A percentile compares a stretch with the other conserved stretches of the same genome.
phyloP scores from a whole-genome alignment of 2,888 invertebrate species.

The Diadromus collaris region DNA sequence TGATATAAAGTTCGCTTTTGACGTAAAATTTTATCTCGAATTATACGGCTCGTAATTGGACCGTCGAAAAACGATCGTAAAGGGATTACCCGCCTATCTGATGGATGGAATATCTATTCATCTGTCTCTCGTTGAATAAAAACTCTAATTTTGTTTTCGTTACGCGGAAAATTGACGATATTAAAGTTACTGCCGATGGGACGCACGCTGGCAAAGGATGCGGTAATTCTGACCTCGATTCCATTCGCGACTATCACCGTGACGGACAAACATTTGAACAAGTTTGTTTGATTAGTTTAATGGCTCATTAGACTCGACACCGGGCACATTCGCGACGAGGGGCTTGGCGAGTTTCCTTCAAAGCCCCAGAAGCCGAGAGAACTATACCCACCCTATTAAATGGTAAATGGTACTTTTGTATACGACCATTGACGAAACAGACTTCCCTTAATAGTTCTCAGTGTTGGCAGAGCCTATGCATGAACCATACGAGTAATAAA shows the following conservation, averaged over 20 bases:
- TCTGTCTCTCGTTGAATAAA: neutral
- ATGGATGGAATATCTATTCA: neutral
- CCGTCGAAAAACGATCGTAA: neutral
- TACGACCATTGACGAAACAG: slow-evolving; percentile 10
- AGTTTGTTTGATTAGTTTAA: slow-evolving; percentile 72
- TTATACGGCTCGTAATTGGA: neutral
- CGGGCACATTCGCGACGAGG: slow-evolving; percentile 30
- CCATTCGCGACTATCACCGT: neutral
- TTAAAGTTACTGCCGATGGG: neutral
- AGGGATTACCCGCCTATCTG: neutral
- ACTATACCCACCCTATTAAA: slow-evolving; percentile 9
- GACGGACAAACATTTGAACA: slow-evolving; percentile 70
- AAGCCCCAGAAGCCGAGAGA: slow-evolving; percentile 1
- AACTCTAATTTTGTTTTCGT: neutral
- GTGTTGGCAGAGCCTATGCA: neutral
- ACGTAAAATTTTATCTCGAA: neutral
- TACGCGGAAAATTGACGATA: neutral
- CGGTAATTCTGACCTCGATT: slow-evolving; percentile 9
- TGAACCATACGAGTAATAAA: neutral
- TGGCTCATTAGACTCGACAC: slow-evolving; percentile 66
- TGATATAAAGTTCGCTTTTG: neutral
- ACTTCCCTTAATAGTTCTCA: slow-evolving; percentile 11
- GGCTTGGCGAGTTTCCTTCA: neutral
- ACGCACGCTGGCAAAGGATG: neutral
- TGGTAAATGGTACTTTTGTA: too few relatives aligned